phyloP scores from a whole-genome alignment of 1,140 invertebrate genomes.

The Magallana gigas region DNA sequence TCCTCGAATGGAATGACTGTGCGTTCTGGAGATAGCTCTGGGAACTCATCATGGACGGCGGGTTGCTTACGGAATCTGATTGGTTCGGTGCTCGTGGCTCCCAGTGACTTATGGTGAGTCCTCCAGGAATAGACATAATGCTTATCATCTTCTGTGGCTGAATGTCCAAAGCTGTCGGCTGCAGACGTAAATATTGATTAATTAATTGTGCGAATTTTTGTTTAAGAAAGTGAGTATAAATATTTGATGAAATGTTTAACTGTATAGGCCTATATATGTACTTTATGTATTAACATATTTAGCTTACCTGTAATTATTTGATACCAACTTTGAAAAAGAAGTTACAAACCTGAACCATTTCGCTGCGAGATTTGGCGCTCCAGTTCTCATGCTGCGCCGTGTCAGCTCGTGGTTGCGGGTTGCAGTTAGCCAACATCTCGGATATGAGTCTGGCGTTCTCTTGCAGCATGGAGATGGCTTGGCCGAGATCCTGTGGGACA shows the following conservation, averaged over 20 bases:
- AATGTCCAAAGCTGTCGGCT: neutral
- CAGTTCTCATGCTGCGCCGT: neutral
- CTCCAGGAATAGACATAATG: conserved; percentile 57
- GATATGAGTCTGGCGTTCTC: conserved; percentile 52
- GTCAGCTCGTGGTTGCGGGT: neutral
- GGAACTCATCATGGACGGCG: neutral
- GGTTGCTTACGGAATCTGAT: conserved; percentile 36
- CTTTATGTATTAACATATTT: no score
- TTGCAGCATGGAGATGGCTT: conserved; percentile 46
- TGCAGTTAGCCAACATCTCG: conserved; percentile 18
- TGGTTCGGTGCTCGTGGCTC: neutral
- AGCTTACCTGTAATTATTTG: no score
- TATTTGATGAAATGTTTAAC: neutral
- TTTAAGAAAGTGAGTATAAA: no score
- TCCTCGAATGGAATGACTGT: conserved; percentile 29
- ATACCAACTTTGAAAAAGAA: neutral
- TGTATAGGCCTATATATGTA: no score
- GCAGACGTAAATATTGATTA: neutral
- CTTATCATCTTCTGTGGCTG: conserved; percentile 44
- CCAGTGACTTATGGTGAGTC: conserved; percentile 46
- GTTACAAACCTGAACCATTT: conserved; percentile 52
- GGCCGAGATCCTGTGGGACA: conserved; percentile 41
- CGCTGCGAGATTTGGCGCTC: conserved; percentile 46
- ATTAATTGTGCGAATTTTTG: neutral
- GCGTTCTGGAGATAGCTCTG: neutral